Conservation (phyloP, 2,888 invertebrate genomes). For the Apotomis betuletana region DNA sequence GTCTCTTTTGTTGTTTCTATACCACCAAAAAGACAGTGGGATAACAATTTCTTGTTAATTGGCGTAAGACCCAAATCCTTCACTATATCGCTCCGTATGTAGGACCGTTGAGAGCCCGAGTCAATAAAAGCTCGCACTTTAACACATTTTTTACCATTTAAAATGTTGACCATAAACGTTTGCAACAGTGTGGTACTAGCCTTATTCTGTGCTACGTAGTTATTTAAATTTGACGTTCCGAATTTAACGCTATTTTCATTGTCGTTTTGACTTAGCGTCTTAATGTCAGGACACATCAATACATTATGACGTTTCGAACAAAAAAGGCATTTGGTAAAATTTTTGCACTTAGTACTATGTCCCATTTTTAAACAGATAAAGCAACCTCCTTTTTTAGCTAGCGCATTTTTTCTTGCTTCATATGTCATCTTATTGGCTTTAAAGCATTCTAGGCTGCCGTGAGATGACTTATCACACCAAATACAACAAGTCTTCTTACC, state of each 20-base stretch:
- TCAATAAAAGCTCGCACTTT: too few relatives aligned
- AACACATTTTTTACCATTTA: too few relatives aligned
- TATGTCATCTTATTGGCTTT: neutral
- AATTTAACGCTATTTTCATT: neutral
- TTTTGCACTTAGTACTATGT: neutral
- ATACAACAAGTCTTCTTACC: slow-evolving; percentile 8
- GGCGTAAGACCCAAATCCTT: too few relatives aligned
- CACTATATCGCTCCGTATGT: too few relatives aligned
- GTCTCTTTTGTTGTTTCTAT: too few relatives aligned
- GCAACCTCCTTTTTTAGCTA: slow-evolving; percentile 4
- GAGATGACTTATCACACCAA: neutral
- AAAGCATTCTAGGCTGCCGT: neutral
- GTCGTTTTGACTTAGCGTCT: neutral
- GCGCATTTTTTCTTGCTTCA: neutral
- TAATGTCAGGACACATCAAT: slow-evolving; percentile 4
- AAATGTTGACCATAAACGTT: too few relatives aligned
- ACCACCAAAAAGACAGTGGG: too few relatives aligned
- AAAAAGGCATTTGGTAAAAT: neutral
- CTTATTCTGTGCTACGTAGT: neutral
- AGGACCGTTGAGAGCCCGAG: too few relatives aligned
- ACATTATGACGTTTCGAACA: neutral
- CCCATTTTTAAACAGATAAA: neutral
- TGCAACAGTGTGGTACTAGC: slow-evolving; percentile 1
- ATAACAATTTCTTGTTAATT: too few relatives aligned
- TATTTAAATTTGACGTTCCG: neutral